These are phyloP conservation scores for Parazoanthus swiftii DNA, from an alignment of 92 coral and sea anemone species.

Conservation along the genomic window DNA sequence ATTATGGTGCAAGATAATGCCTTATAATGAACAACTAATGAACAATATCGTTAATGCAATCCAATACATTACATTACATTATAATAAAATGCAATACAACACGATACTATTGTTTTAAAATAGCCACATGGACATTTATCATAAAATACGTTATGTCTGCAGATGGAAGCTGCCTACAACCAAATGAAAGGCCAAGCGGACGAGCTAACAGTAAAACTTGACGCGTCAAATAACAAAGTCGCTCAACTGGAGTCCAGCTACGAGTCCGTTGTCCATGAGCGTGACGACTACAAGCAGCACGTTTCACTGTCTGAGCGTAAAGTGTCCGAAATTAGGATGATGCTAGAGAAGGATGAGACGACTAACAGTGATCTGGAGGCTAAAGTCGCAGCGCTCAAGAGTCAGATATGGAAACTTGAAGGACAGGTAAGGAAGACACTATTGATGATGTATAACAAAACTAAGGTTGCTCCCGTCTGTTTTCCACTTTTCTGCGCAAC, in stretches of 20 bases:
- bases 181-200: conserved; percentile 42
- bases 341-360: conserved; percentile 64
- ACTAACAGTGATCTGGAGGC: conserved; percentile 56
- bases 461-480: background rate
- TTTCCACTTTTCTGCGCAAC: background rate
- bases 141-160: background rate
- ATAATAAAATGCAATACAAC: background rate
- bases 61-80: background rate
- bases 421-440: conserved; percentile 45
- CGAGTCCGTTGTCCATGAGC: conserved; percentile 56
- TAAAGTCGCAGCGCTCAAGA: conserved; percentile 49
- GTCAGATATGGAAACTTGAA: conserved; percentile 62
- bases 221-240: conserved; percentile 39
- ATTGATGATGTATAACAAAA: too few relatives aligned
- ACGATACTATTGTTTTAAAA: background rate
- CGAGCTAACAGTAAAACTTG: conserved; percentile 36
- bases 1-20: too few relatives aligned
- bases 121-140: too few relatives aligned
- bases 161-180: conserved; percentile 34
- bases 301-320: conserved; percentile 58
- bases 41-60: background rate
- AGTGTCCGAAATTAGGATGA: conserved; percentile 51
- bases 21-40: too few relatives aligned
- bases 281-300: conserved; percentile 57
- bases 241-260: conserved; percentile 50